Evolutionary conservation across 2,888 invertebrate species (phyloP).

Genomic region (Trileptium ribeirensis): DNA sequence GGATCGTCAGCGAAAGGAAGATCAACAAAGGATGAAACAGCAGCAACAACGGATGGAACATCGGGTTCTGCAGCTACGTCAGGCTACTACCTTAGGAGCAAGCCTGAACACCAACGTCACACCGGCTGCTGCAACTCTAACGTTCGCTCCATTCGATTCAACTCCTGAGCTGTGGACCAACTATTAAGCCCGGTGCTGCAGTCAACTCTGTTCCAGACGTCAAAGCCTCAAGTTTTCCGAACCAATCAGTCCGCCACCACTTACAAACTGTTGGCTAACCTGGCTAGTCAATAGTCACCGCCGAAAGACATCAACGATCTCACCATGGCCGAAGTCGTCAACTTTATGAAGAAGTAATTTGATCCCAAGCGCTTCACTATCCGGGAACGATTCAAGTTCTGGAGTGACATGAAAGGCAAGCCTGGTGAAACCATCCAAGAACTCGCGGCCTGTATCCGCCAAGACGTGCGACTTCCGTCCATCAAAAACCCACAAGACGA

Average conservation of each 20-base stretch:
- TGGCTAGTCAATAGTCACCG: neutral
- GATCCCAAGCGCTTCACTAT: slow-evolving; percentile 30
- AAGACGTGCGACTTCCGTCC: slow-evolving; percentile 32
- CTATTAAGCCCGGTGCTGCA: too few relatives aligned
- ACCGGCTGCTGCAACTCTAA: too few relatives aligned
- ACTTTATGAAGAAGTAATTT: slow-evolving; percentile 21
- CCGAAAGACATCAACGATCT: slow-evolving; percentile 8
- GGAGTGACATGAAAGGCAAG: slow-evolving; percentile 32
- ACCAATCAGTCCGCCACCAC: neutral
- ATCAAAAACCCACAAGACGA: neutral
- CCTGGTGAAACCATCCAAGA: slow-evolving; percentile 35
- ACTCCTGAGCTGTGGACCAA: too few relatives aligned
- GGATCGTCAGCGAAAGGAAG: too few relatives aligned
- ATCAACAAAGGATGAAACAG: too few relatives aligned
- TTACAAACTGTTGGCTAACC: neutral
- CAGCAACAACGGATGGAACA: too few relatives aligned
- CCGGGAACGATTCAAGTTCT: slow-evolving; percentile 30
- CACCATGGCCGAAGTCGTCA: slow-evolving; percentile 4
- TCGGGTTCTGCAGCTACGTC: too few relatives aligned
- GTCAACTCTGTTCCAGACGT: too few relatives aligned
- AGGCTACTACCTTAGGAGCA: too few relatives aligned
- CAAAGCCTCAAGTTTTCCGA: neutral
- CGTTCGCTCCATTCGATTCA: too few relatives aligned
- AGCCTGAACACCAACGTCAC: too few relatives aligned
- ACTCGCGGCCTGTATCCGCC: slow-evolving; percentile 28